Conservation (phyloP, 2,113 vertebrate species). For the Geococcyx californianus region DNA sequence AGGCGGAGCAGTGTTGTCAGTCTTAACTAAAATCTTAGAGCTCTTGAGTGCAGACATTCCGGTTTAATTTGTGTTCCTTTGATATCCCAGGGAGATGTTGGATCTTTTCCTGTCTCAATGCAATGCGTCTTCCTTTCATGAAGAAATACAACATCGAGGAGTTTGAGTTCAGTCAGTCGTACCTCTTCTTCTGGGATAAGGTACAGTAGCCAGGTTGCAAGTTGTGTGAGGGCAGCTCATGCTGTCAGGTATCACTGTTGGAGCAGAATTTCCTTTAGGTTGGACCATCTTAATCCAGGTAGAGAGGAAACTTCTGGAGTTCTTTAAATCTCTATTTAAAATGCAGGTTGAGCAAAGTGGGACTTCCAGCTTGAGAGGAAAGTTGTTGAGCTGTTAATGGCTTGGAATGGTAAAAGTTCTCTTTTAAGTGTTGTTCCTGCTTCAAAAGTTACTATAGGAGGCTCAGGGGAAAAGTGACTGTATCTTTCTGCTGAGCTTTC, state of each 20-base stretch:
- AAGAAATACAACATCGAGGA: conserved; percentile 97
- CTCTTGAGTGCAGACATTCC: neutral
- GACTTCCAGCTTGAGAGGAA: neutral
- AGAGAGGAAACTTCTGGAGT: neutral
- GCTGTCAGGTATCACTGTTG: neutral
- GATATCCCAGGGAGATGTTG: conserved; percentile 90
- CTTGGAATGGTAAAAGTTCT: neutral
- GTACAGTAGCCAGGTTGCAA: conserved; percentile 60
- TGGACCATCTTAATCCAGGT: neutral
- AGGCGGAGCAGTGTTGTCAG: neutral
- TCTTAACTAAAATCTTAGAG: neutral
- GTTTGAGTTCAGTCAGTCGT: conserved; percentile 98
- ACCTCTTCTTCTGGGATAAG: conserved; percentile 99
- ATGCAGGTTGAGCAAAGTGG: fast-evolving
- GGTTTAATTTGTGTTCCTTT: conserved; percentile 35
- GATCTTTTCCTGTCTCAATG: conserved; percentile 98
- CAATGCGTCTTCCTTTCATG: conserved; percentile 97
- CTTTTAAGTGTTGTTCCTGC: fast-evolving
- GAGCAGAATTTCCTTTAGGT: neutral
- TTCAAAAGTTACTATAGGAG: neutral
- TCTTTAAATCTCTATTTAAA: neutral
- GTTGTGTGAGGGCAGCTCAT: neutral
- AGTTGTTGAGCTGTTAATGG: neutral
- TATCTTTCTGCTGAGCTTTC: neutral
- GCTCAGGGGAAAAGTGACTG: fast-evolving